These are phyloP conservation scores for Amphiprion percula DNA, from an alignment of 2,113 vertebrate genomes.

Conservation along the genomic window DNA sequence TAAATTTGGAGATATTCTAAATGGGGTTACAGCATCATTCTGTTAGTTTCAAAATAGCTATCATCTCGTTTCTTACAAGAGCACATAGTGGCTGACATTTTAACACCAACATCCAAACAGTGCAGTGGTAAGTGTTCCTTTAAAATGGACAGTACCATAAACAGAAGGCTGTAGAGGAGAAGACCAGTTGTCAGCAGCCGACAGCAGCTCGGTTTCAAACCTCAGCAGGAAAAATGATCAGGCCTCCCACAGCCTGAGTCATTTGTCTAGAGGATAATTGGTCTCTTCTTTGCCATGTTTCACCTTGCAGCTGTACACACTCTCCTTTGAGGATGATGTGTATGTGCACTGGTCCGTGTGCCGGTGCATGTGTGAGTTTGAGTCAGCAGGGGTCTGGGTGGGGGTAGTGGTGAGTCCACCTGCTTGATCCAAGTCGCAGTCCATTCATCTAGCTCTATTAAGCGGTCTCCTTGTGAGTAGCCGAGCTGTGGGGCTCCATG, in stretches of 20 bases:
- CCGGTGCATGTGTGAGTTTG: conserved; percentile 26
- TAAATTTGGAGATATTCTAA: background rate
- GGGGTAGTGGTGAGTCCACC: conserved; percentile 66
- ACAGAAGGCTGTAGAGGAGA: conserved; percentile 39
- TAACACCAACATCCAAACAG: background rate
- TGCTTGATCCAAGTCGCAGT: conserved; percentile 68
- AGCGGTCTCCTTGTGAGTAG: conserved; percentile 65
- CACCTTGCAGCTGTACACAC: conserved; percentile 82
- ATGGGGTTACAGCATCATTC: background rate
- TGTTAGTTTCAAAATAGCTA: background rate
- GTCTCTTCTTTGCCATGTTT: conserved; percentile 77
- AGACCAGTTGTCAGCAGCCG: conserved; percentile 50
- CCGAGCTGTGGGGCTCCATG: conserved; percentile 63
- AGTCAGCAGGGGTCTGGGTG: conserved; percentile 43
- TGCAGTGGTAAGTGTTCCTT: conserved; percentile 29
- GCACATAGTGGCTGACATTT: background rate
- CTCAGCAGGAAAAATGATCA: conserved; percentile 73
- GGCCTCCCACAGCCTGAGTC: conserved; percentile 62
- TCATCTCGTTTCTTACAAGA: background rate
- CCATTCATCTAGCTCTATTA: conserved; percentile 81
- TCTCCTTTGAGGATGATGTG: conserved; percentile 61
- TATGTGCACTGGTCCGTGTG: conserved; percentile 36
- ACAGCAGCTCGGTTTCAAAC: conserved; percentile 64
- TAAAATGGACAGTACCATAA: conserved; percentile 37
- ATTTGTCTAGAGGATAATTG: conserved; percentile 83